Evolutionary conservation across 2,113 vertebrate species (phyloP), one percentile per base, ranked within the genome.

Genomic region (Coryphaenoides rupestris): DNA sequence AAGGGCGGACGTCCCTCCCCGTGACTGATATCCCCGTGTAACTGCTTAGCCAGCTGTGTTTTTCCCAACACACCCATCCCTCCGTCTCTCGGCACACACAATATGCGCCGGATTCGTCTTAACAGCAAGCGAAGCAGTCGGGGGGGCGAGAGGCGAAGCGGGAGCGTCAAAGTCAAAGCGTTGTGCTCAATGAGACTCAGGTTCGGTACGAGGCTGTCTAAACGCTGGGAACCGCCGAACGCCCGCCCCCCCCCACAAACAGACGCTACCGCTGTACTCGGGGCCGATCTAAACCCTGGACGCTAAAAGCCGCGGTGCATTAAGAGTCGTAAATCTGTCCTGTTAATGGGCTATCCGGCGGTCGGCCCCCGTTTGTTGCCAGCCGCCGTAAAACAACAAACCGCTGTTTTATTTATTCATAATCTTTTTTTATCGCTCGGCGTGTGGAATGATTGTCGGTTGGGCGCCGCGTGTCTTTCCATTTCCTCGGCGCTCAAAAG

Each of bases 101-200:
- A 62, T 60, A 62, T 22, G 70, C 60, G 63, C 61, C 68, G 69
- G 49, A 65, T 80, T 60, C 66, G 58, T 65, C 45, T 69, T 70
- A 82, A 82, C 76, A 79, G 60, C 73, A 77, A 40, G 68, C 3
- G 61, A 75, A 55, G 77, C 60, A 57, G 78, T 69, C 10, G 1
- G 70, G 75, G 72, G 60, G 78, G 72, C 19, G 28, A 3, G 46
- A 63, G 69, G 79, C 65, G n/a, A n/a, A n/a, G n/a, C 1, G 9
- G 33, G 33, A 12, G 33, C 9, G 5, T 40, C 13, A 67, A 70
- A 75, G 81, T 73, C 63, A 67, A 21, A n/a, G 45, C 80, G 81
- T 84, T 84, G 77, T 76, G 47, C 69, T 68, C 9, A 72, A 88
- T 88, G 80, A 82, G 56, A 73, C 74, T 86, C 78, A 82, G 56